Conservation (phyloP, 2,888 invertebrate genomes). For the Geotrupes spiniger region DNA sequence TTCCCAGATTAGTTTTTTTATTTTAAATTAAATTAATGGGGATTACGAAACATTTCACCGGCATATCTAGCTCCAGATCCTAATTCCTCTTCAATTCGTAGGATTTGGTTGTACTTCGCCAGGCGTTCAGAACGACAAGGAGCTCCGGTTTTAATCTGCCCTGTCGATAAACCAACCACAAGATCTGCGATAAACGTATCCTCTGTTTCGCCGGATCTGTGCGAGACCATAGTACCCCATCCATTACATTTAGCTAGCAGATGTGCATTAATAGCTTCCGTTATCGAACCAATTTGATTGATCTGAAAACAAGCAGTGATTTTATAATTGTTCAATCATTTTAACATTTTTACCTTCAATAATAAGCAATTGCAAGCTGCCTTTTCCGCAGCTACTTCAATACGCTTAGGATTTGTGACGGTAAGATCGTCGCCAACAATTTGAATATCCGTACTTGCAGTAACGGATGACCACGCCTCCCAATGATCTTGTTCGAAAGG, state of each 20-base stretch:
- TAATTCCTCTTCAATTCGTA: slow-evolving; percentile 97
- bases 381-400: slow-evolving; percentile 88
- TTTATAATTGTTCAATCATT: background rate
- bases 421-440: slow-evolving; percentile 94
- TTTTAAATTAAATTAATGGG: too few species aligned
- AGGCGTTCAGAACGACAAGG: slow-evolving; percentile 98
- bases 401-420: slow-evolving; percentile 87
- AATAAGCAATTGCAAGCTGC: slow-evolving; percentile 95
- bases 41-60: slow-evolving; percentile 92
- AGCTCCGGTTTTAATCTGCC: slow-evolving; percentile 99
- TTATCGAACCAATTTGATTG: slow-evolving; percentile 98
- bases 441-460: slow-evolving; percentile 73
- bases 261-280: slow-evolving; percentile 95
- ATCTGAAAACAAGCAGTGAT: slow-evolving; percentile 44
- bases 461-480: slow-evolving; percentile 84
- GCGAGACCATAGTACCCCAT: slow-evolving; percentile 99
- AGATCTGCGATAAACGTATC: slow-evolving; percentile 99
- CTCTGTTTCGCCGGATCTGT: slow-evolving; percentile 96
- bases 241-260: slow-evolving; percentile 81
- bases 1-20: too few species aligned
- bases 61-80: slow-evolving; percentile 89
- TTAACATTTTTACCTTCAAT: slow-evolving; percentile 59
- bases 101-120: slow-evolving; percentile 98
- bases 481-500: slow-evolving; percentile 99
- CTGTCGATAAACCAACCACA: slow-evolving; percentile 97